Percentiles rank a stretch among this genome's conserved stretches.
phyloP scores from a whole-genome alignment of 2,888 invertebrate species.

The Nephrocerus scutellatus region DNA sequence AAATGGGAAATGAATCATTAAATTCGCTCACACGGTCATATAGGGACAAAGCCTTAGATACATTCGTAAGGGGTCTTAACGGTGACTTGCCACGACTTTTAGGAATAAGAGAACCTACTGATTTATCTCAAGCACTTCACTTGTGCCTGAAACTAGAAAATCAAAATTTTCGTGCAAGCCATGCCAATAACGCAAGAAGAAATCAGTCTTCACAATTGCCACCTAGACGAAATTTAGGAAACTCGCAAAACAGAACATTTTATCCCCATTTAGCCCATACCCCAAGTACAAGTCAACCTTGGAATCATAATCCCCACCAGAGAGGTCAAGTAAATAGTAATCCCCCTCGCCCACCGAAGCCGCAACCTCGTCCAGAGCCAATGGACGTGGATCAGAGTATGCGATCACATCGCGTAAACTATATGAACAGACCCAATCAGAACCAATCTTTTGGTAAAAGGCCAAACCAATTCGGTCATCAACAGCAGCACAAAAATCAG shows the following conservation, averaged over 20 bases:
- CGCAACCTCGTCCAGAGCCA: constrained; percentile 7
- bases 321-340: neutral
- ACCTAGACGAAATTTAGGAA: constrained; percentile 5
- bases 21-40: neutral
- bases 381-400: constrained; percentile 9
- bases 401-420: constrained; percentile 7
- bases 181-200: constrained; percentile 2
- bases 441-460: constrained; percentile 1
- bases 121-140: neutral
- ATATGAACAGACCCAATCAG: constrained; percentile 12
- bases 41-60: constrained; percentile 2
- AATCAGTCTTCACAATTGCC: constrained; percentile 3
- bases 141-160: constrained; percentile 6
- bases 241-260: constrained; percentile 6
- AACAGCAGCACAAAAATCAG: constrained; percentile 3
- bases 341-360: constrained; percentile 9
- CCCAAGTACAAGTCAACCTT: constrained; percentile 8
- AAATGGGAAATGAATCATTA: neutral
- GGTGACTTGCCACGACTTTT: neutral
- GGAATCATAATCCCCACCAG: neutral
- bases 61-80: neutral
- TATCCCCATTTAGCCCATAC: constrained; percentile 13
- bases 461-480: neutral
- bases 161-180: constrained; percentile 9
- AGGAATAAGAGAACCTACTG: constrained; percentile 1